Percentiles rank a stretch among this genome's conserved stretches.
Conservation (phyloP, 2,113 vertebrate genomes). For the Aptenodytes forsteri region DNA sequence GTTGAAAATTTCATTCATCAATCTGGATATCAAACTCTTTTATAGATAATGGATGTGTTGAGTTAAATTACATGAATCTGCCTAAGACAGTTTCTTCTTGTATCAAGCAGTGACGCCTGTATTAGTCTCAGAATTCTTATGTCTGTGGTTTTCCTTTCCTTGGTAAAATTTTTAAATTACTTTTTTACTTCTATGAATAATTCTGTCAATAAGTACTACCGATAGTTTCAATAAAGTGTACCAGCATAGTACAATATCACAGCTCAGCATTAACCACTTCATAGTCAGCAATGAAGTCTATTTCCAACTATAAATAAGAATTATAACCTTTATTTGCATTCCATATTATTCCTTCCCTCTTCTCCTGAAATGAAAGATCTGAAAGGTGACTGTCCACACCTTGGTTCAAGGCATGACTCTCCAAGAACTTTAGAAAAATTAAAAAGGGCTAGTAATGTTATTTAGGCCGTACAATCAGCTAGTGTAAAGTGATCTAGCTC, state of each 20-base stretch:
- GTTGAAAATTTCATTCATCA: background rate
- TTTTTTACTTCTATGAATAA: background rate
- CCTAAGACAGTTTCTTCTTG: conserved; percentile 13
- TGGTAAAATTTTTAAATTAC: background rate
- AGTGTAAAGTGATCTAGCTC: background rate
- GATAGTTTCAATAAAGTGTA: background rate
- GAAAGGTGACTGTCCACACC: background rate
- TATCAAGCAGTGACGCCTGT: background rate
- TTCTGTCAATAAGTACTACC: background rate
- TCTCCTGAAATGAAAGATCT: background rate
- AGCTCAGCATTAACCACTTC: background rate
- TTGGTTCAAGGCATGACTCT: background rate
- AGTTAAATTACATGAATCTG: conserved; percentile 24
- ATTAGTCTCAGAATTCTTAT: background rate
- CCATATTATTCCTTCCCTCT: background rate
- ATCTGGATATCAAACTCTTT: conserved; percentile 12
- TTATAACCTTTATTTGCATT: background rate
- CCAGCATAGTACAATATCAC: background rate
- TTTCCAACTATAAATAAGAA: background rate
- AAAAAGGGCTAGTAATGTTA: background rate
- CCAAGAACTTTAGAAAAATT: background rate
- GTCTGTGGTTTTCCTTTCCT: background rate
- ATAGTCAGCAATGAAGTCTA: background rate
- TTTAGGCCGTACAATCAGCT: background rate
- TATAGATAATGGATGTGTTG: conserved; percentile 2